A percentile compares a stretch with the other conserved stretches of the same genome.
Evolutionary conservation across 2,888 invertebrate species (phyloP).

Genomic region (Volucella inflata): DNA sequence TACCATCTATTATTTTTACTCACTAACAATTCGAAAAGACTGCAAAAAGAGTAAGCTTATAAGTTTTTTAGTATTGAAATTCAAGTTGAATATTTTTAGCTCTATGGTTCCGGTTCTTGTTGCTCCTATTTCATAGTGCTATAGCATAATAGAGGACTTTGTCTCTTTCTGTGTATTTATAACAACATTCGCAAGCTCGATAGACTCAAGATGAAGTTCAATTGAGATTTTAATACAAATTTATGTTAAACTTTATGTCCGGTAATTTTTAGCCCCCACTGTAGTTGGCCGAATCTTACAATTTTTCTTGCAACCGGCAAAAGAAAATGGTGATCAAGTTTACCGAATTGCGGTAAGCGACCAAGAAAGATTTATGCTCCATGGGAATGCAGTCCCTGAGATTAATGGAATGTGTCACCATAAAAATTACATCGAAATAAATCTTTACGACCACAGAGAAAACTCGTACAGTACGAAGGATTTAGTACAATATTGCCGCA

Average conservation of each 20-base stretch:
- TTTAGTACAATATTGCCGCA: conserved; percentile 1
- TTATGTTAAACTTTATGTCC: not conserved
- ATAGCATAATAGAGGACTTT: no score
- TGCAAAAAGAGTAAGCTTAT: no score
- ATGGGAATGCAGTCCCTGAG: conserved; percentile 49
- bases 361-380: conserved; percentile 43
- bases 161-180: no score
- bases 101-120: no score
- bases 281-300: not conserved
- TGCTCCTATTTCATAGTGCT: no score
- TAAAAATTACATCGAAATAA: conserved; percentile 72
- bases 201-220: no score
- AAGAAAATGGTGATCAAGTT: not conserved
- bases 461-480: conserved; percentile 12
- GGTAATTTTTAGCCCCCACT: conserved; percentile 26
- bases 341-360: conserved; percentile 28
- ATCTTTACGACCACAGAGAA: conserved; percentile 63
- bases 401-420: conserved; percentile 74
- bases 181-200: no score
- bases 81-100: no score
- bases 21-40: no score
- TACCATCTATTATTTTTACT: no score
- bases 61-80: no score
- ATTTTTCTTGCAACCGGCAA: not conserved
- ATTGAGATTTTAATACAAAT: no score